A percentile compares a stretch with the other conserved stretches of the same genome.
Conservation (phyloP, 2,888 invertebrate genomes). For the Erynnis tages region DNA sequence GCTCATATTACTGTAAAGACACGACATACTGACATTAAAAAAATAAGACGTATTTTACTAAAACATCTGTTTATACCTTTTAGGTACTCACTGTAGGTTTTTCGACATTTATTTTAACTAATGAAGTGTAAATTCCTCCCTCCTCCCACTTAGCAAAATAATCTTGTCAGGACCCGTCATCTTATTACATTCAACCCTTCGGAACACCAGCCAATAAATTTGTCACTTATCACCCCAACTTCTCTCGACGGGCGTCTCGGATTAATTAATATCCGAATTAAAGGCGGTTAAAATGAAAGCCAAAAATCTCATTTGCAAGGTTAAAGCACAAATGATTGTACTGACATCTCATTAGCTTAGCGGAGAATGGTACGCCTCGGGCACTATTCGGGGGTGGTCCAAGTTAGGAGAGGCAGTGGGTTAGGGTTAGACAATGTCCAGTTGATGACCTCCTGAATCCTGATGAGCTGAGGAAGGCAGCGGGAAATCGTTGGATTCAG, state of each 20-base stretch:
- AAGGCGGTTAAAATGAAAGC: slow-evolving; percentile 67
- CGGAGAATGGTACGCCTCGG: slow-evolving; percentile 67
- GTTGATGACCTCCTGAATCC: too few species aligned
- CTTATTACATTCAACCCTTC: slow-evolving; percentile 14
- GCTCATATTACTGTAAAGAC: too few species aligned
- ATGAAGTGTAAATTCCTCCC: too few species aligned
- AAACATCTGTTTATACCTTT: too few species aligned
- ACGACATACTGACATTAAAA: too few species aligned
- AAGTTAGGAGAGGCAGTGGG: slow-evolving; percentile 35
- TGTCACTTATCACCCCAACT: slow-evolving; percentile 34
- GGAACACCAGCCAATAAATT: slow-evolving; percentile 36
- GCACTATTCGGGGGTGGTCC: slow-evolving; percentile 49
- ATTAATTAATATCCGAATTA: slow-evolving; percentile 67
- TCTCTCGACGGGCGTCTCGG: slow-evolving; percentile 32
- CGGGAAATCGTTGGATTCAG: too few species aligned
- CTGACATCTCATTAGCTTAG: slow-evolving; percentile 81
- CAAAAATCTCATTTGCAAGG: slow-evolving; percentile 75
- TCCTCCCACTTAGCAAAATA: too few species aligned
- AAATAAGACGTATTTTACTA: too few species aligned
- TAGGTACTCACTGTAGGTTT: too few species aligned
- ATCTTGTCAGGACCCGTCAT: not conserved
- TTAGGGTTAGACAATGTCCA: not conserved
- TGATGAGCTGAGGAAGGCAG: too few species aligned
- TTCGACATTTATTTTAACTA: too few species aligned
- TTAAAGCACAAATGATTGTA: slow-evolving; percentile 79